Conservation (phyloP, 2,113 vertebrate species). For the Scolopax mira region DNA sequence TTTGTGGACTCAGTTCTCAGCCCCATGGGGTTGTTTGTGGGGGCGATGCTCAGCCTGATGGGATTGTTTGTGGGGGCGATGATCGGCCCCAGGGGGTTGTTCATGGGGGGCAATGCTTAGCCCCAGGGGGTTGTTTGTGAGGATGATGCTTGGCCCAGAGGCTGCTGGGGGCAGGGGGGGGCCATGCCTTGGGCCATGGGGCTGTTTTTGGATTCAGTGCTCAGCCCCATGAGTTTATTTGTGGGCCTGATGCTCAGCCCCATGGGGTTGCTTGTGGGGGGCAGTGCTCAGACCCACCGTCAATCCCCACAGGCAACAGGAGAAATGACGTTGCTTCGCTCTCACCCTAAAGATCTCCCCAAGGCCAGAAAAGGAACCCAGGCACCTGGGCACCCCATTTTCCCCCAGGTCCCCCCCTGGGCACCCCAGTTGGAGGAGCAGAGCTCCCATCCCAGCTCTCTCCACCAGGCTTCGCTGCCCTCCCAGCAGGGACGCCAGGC, state of each 20-base stretch:
- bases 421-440: accelerated
- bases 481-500: neutral
- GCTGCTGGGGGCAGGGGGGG: neutral
- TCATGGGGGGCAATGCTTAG: neutral
- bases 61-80: neutral
- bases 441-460: neutral
- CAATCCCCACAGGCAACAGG: accelerated
- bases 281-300: neutral
- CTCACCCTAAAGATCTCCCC: neutral
- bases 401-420: accelerated
- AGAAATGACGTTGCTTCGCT: accelerated
- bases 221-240: neutral
- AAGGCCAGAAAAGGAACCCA: neutral
- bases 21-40: neutral
- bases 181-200: neutral
- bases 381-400: accelerated
- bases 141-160: neutral
- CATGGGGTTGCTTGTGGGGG: neutral
- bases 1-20: too few species aligned
- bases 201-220: neutral
- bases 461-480: neutral
- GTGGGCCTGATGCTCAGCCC: neutral
- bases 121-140: too few species aligned
- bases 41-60: neutral
- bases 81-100: accelerated